A percentile compares a stretch with the other conserved stretches of the same genome.
Conservation (phyloP, 2,113 vertebrate genomes). For the Urocynchramus pylzowi region DNA sequence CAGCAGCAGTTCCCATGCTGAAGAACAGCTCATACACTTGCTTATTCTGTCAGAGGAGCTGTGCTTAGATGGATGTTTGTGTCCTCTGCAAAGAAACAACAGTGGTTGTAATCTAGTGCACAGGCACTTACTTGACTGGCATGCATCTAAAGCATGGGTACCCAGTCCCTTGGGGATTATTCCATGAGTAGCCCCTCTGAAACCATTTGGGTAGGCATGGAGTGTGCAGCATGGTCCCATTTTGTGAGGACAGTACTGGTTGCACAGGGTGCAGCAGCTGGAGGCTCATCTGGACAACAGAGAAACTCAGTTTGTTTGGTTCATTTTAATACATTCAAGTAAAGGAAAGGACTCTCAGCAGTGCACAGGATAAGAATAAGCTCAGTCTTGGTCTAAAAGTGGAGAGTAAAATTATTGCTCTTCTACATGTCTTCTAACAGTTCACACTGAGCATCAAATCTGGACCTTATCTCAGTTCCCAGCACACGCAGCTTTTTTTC, state of each 20-base stretch:
- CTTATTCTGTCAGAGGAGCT: background rate
- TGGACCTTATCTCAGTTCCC: background rate
- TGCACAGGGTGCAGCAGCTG: background rate
- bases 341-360: background rate
- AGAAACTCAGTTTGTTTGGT: background rate
- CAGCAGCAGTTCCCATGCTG: background rate
- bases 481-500: background rate
- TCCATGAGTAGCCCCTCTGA: background rate
- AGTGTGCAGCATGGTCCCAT: background rate
- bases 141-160: background rate
- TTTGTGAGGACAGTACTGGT: background rate
- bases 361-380: background rate
- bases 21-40: background rate
- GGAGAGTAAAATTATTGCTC: background rate
- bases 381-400: background rate
- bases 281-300: background rate
- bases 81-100: background rate
- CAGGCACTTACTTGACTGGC: background rate
- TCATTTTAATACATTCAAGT: background rate
- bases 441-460: background rate
- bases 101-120: background rate
- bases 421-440: background rate
- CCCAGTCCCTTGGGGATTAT: background rate
- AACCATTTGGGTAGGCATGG: background rate
- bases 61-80: background rate